phyloP scores from a whole-genome alignment of 2,888 invertebrate species.

The Tinea pellionella region DNA sequence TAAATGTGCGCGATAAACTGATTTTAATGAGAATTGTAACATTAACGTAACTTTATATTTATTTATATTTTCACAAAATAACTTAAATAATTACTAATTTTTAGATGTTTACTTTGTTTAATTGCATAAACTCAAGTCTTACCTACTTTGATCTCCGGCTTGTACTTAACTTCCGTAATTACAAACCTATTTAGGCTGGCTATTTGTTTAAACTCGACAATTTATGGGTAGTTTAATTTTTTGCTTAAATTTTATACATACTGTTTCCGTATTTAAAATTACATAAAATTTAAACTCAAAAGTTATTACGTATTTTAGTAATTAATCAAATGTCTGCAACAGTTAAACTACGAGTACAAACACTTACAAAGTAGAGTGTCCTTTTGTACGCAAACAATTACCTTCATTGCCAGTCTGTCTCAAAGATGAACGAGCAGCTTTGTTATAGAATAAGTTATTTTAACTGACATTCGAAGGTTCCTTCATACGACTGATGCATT shows the following conservation, averaged over 20 bases:
- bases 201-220: not conserved
- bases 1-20: not conserved
- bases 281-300: not conserved
- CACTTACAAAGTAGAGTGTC: slow-evolving; percentile 1
- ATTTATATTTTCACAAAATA: too few species aligned
- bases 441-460: not conserved
- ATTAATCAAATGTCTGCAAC: not conserved
- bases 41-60: too few species aligned
- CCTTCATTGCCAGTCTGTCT: slow-evolving; percentile 37
- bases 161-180: too few species aligned
- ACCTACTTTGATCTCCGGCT: too few species aligned
- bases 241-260: not conserved
- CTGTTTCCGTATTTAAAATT: not conserved
- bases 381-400: slow-evolving; percentile 49
- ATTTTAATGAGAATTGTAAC: not conserved
- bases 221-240: too few species aligned
- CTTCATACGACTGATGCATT: not conserved
- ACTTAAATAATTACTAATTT: too few species aligned
- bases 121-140: too few species aligned
- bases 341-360: not conserved
- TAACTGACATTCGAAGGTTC: slow-evolving; percentile 5
- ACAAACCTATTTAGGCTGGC: too few species aligned
- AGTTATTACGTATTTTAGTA: not conserved
- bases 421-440: slow-evolving; percentile 1
- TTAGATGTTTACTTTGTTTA: too few species aligned